phyloP scores from a whole-genome alignment of 2,797 vertebrate genomes.

The Helicolenus hilgendorfi region DNA sequence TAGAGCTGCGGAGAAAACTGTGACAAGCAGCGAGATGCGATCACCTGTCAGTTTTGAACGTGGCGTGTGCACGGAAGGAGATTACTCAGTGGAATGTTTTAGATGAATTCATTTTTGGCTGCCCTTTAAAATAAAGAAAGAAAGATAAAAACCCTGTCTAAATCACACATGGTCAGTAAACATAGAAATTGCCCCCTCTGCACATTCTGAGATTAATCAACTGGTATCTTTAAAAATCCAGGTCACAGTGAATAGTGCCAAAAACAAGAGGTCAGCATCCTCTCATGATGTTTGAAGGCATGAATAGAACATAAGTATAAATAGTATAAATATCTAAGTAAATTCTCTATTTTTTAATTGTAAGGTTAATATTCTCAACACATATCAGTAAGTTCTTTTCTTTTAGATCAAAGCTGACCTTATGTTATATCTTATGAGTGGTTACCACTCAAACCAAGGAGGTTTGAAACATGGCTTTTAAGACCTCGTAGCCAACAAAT shows the following conservation, averaged over 20 bases:
- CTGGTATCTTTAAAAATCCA: slow-evolving; percentile 57
- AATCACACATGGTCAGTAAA: slow-evolving; percentile 43
- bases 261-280: slow-evolving; percentile 36
- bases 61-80: background rate
- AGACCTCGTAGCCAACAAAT: background rate
- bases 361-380: background rate
- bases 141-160: background rate
- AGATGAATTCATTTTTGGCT: background rate
- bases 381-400: background rate
- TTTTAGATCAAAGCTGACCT: background rate
- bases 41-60: slow-evolving; percentile 19
- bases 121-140: background rate
- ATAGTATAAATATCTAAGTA: background rate
- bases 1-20: slow-evolving; percentile 43
- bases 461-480: background rate
- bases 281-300: slow-evolving; percentile 3
- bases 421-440: background rate
- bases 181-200: background rate
- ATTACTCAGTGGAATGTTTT: background rate
- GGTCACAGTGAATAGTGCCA: slow-evolving; percentile 56
- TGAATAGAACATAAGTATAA: background rate
- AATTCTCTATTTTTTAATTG: background rate
- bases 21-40: background rate
- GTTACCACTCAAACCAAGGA: background rate
- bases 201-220: slow-evolving; percentile 60